phyloP scores from a whole-genome alignment of 2,888 invertebrate species.

The Sarcophaga subvicina region DNA sequence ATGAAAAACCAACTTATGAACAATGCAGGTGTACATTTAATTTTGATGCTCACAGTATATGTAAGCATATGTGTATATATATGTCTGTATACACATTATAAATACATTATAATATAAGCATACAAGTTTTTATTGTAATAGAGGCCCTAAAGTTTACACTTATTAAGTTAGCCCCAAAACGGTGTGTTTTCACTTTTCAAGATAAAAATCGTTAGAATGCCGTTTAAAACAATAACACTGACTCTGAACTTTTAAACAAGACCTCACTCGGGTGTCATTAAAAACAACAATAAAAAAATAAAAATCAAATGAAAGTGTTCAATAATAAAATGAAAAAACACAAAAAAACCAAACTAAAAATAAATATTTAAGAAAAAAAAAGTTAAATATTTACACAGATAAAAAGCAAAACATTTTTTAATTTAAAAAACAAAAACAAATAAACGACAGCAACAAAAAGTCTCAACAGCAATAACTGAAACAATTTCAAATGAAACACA shows the following conservation, averaged over 20 bases:
- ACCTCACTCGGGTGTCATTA: not conserved
- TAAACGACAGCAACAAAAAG: slow-evolving; percentile 32
- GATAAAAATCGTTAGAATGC: too few relatives aligned
- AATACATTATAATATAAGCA: too few relatives aligned
- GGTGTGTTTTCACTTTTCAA: too few relatives aligned
- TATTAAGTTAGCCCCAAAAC: too few relatives aligned
- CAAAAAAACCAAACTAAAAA: slow-evolving; percentile 1
- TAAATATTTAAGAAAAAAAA: slow-evolving; percentile 2
- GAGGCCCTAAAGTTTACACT: too few relatives aligned
- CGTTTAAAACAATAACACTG: not conserved
- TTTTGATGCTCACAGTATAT: too few relatives aligned
- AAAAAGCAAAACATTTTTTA: slow-evolving; percentile 31
- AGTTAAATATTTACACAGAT: slow-evolving; percentile 59
- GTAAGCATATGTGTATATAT: too few relatives aligned
- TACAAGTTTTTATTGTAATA: too few relatives aligned
- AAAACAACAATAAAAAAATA: slow-evolving; percentile 10
- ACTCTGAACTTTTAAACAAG: not conserved
- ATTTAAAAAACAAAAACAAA: slow-evolving; percentile 34
- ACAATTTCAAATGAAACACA: slow-evolving; percentile 24
- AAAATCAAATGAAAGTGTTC: not conserved
- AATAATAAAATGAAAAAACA: not conserved
- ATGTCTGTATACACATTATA: too few relatives aligned
- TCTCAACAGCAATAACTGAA: not conserved
- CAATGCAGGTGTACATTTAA: too few relatives aligned
- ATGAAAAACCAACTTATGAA: too few relatives aligned